Percentiles rank a stretch among this genome's conserved stretches.
Conservation (phyloP, 2,888 invertebrate species). For the Drosophila buzzatii region DNA sequence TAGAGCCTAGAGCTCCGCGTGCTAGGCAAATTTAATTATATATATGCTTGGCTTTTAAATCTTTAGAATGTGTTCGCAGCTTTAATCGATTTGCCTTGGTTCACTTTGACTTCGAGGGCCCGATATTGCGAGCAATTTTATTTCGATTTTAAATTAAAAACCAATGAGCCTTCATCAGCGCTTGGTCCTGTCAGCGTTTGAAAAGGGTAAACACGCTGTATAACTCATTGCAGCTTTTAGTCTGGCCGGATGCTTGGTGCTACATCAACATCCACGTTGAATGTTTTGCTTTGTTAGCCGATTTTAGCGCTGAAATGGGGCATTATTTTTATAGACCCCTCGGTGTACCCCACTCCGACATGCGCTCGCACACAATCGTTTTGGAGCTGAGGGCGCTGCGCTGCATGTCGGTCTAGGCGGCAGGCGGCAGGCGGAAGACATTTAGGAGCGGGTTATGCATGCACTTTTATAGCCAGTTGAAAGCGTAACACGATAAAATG, state of each 20-base stretch:
- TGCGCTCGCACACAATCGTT: neutral
- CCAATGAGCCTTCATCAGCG: constrained; percentile 64
- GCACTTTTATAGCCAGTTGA: constrained; percentile 78
- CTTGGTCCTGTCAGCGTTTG: constrained; percentile 61
- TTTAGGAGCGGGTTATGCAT: constrained; percentile 38
- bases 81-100: neutral
- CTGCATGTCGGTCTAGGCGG: constrained; percentile 16
- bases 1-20: neutral
- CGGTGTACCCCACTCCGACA: neutral
- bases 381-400: constrained; percentile 23
- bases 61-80: constrained; percentile 11
- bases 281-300: constrained; percentile 60
- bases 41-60: neutral
- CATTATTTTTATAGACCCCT: constrained; percentile 65
- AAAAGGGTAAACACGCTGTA: constrained; percentile 62
- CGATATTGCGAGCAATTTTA: neutral
- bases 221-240: constrained; percentile 21
- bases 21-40: neutral
- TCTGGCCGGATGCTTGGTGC: constrained; percentile 24
- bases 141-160: constrained; percentile 72
- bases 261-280: constrained; percentile 56
- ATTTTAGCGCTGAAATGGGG: constrained; percentile 64
- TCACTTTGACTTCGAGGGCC: neutral
- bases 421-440: neutral
- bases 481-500: constrained; percentile 79